Conservation (phyloP, 2,113 vertebrate species). For the Puffinus mauretanicus region DNA sequence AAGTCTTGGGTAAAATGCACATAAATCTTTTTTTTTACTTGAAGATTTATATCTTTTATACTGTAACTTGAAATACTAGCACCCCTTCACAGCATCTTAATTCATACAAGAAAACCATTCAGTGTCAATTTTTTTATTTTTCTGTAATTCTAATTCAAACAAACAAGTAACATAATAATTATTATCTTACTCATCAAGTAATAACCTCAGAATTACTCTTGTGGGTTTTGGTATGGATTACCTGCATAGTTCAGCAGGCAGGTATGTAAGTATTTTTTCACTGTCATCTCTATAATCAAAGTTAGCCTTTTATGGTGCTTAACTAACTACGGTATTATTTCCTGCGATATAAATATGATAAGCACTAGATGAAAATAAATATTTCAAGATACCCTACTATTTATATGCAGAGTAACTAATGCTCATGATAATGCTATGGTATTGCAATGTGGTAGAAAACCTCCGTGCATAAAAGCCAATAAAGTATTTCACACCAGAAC, state of each 20-base stretch:
- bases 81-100: not conserved
- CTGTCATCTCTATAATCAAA: not conserved
- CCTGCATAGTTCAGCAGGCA: not conserved
- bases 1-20: not conserved
- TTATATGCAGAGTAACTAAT: not conserved
- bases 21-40: not conserved
- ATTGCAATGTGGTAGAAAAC: not conserved
- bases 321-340: not conserved
- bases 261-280: not conserved
- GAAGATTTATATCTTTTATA: not conserved
- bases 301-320: not conserved
- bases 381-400: not conserved
- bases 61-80: not conserved
- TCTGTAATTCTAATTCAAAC: not conserved
- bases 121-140: not conserved
- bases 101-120: not conserved
- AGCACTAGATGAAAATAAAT: not conserved
- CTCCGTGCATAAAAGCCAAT: not conserved
- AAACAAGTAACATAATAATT: not conserved
- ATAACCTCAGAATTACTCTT: not conserved
- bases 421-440: not conserved
- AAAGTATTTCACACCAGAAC: not conserved
- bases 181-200: not conserved
- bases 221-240: not conserved
- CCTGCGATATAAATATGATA: not conserved